Base-by-base conservation (phyloP, 1,140 invertebrate genomes). In the Sogatella furcifera region DNA sequence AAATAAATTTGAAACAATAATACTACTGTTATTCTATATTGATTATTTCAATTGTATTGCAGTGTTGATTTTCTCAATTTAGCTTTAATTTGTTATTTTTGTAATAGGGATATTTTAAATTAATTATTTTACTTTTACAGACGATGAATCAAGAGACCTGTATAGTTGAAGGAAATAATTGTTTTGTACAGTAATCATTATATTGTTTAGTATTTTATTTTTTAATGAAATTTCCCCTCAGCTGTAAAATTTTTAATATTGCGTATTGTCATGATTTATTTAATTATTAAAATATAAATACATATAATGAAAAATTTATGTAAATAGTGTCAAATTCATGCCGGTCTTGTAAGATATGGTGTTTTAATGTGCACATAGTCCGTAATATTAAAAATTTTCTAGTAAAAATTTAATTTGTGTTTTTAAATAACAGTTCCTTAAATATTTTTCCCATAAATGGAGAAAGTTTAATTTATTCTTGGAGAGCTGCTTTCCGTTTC, bases 351-450 rank as follows among this genome's bases (percentile, higher is more conserved):
- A 78, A 78, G 75, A 78, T 78, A 77, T 74, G 74, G 72, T 77
- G 75, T 78, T 78, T 77, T 77, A 77, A 78, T 77, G 76, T 78
- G 77, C 77, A 78, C 76, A 77, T 78, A 78, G 76, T 72, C 72
- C 72, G 73, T 72, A 76, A 66, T 49, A 64, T 66, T 61, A 22
- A 66, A 64, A 60, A 24, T 65, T 65, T 65, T 63, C 63, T 54
- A 62, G 58, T 60, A 60, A 38, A 38, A 38, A 38, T 38, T 5
- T 4, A 38, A 10, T 38, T 38, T 38, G 24, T 38, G 11, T 5
- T 28, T 38, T 13, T 38, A 38, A 38, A 11, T 38, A 4, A 8
- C 11, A 38, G 34, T 28, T 28, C 6, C 24, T 6, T 28, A 2
- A 28, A 28, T 28, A 28, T 4, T 28, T 28, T 28, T 5, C n/a